Evolutionary conservation across 1,140 invertebrate genomes (phyloP), one percentile per base, ranked within the genome.

Genomic region (Lasioglossum baleicum): DNA sequence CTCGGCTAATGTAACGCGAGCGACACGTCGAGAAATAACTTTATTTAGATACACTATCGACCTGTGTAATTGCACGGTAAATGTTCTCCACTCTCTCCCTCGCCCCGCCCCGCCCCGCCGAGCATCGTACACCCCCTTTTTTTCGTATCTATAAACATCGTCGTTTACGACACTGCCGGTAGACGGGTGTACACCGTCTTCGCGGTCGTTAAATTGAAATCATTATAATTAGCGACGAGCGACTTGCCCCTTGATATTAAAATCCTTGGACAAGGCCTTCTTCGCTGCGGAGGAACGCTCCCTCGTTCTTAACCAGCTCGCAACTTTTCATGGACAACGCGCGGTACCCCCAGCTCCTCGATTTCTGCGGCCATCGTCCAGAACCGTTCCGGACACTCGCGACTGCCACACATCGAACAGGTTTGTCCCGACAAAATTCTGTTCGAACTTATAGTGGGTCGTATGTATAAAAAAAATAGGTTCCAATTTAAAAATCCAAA

Each of bases 41-140:
- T 89, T 87, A 89, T 89, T 88, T 81, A 83, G 80, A 84, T 84
- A 85, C 81, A 85, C 77, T 82, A 87, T 88, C 86, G 86, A 87
- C 76, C 78, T 81, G 76, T 86, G 80, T 88, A 88, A 89, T 88
- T 85, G 80, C 83, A 81, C 65, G 80, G 72, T 64, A 75, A 88
- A 81, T 58, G 75, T 86, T 74, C 70, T n/a, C 53, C n/a, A 7
- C 11, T n/a, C 63, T 77, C 67, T 77, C 51, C 44, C 44, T 68
- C 73, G 40, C 10, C 2, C 42, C 10, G 26, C 10, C 2, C 42
- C 10, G 26, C 15, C 13, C 17, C n/a, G 51, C n/a, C 7, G 42
- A 26, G 53, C 53, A 31, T 51, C 48, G 26, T 15, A 4, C 51
- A 15, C n/a, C 58, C 40, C 48, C 35, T 75, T 71, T 82, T 78